These are phyloP conservation scores for mouse (Mus musculus) DNA, from an alignment of 2,113 vertebrate species.

Conservation along the genomic window GRCm39 chr9:16230501-16231000, in stretches of 20 bases:
- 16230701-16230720: conserved; percentile 85
- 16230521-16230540: conserved; percentile 81
- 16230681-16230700: conserved; percentile 85
- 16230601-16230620: conserved; percentile 88
- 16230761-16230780: not conserved
- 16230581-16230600: conserved; percentile 75
- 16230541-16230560: conserved; percentile 67
- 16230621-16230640: conserved; percentile 88
- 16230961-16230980: not conserved
- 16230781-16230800: conserved; percentile 26
- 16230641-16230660: conserved; percentile 87
- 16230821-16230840: conserved; percentile 36
- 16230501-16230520: conserved; percentile 76
- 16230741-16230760: not conserved
- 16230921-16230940: not conserved
- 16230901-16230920: not conserved
- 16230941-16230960: not conserved
- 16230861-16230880: not conserved
- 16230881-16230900: not conserved
- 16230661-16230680: conserved; percentile 86
- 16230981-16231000: not conserved
- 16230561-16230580: conserved; percentile 82
- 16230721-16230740: conserved; percentile 81
- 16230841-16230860: not conserved
- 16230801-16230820: conserved; percentile 49